Evolutionary conservation across 1,140 invertebrate genomes (phyloP).

Genomic region (Nymphalis io): DNA sequence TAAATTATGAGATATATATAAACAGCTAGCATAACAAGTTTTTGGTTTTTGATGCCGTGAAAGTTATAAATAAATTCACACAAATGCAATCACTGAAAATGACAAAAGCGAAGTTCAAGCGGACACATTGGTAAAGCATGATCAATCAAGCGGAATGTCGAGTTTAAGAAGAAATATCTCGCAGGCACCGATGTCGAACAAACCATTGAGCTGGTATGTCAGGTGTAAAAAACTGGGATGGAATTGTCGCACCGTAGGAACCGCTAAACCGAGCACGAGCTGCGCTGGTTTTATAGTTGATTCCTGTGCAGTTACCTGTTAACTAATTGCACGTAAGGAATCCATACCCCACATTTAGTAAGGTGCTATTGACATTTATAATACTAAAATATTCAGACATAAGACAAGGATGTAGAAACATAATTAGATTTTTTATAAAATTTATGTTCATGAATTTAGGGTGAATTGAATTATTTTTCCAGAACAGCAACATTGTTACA

Average conservation of each 20-base stretch:
- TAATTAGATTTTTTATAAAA: too few species aligned
- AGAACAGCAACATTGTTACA: too few species aligned
- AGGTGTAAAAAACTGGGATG: constrained; percentile 46
- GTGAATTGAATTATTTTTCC: too few species aligned
- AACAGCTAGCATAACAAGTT: too few species aligned
- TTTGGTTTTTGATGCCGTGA: too few species aligned
- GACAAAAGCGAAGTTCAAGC: constrained; percentile 5
- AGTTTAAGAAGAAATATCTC: constrained; percentile 53
- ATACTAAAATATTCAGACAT: too few species aligned
- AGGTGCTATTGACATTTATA: too few species aligned
- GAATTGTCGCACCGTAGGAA: constrained; percentile 25
- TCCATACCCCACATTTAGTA: too few species aligned
- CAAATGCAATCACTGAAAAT: not conserved
- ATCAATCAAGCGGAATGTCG: constrained; percentile 51
- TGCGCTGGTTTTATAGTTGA: not conserved
- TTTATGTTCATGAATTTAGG: too few species aligned
- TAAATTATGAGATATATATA: too few species aligned
- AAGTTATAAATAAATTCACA: not conserved
- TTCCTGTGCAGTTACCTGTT: not conserved
- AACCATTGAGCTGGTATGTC: constrained; percentile 27
- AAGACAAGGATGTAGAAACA: too few species aligned
- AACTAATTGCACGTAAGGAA: not conserved
- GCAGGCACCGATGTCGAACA: constrained; percentile 49
- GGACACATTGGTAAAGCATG: constrained; percentile 4
- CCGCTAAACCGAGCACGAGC: constrained; percentile 22